phyloP scores from a whole-genome alignment of 2,888 invertebrate species.

The Ligdia adustata region DNA sequence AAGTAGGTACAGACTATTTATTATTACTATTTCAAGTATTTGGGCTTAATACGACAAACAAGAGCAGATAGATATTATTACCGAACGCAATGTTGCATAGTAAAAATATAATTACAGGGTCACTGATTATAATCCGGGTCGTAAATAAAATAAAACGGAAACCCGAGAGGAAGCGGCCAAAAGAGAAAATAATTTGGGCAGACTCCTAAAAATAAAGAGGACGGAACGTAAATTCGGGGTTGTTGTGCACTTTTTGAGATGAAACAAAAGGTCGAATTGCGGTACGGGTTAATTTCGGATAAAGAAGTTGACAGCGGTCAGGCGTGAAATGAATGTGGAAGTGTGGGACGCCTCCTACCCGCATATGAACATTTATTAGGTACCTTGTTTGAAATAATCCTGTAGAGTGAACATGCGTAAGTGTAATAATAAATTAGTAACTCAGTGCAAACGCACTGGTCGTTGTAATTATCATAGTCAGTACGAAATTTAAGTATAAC shows the following conservation, averaged over 20 bases:
- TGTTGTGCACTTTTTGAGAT: slow-evolving; percentile 38
- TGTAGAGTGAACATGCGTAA: slow-evolving; percentile 7
- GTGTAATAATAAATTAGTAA: slow-evolving; percentile 14
- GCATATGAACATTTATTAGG: slow-evolving; percentile 27
- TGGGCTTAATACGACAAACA: too few species aligned
- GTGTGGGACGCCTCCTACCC: slow-evolving; percentile 17
- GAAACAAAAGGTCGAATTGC: slow-evolving; percentile 40
- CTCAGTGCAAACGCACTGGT: too few species aligned
- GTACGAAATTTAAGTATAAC: too few species aligned
- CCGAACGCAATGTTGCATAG: too few species aligned
- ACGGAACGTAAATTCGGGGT: slow-evolving; percentile 30
- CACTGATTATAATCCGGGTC: slow-evolving; percentile 5
- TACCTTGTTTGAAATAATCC: slow-evolving; percentile 22
- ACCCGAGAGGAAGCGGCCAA: slow-evolving; percentile 4
- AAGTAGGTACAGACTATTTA: too few species aligned
- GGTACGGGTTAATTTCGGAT: slow-evolving; percentile 39
- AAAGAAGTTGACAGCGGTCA: slow-evolving; percentile 43
- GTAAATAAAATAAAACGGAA: slow-evolving; percentile 11
- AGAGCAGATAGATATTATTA: too few species aligned
- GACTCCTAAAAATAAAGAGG: slow-evolving; percentile 29
- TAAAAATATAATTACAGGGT: slow-evolving; percentile 5
- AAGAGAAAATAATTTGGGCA: slow-evolving; percentile 28
- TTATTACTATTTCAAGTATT: too few species aligned
- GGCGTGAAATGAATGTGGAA: slow-evolving; percentile 39
- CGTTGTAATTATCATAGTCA: too few species aligned